phyloP scores from a whole-genome alignment of 1,140 invertebrate genomes.

The Venturia canescens region DNA sequence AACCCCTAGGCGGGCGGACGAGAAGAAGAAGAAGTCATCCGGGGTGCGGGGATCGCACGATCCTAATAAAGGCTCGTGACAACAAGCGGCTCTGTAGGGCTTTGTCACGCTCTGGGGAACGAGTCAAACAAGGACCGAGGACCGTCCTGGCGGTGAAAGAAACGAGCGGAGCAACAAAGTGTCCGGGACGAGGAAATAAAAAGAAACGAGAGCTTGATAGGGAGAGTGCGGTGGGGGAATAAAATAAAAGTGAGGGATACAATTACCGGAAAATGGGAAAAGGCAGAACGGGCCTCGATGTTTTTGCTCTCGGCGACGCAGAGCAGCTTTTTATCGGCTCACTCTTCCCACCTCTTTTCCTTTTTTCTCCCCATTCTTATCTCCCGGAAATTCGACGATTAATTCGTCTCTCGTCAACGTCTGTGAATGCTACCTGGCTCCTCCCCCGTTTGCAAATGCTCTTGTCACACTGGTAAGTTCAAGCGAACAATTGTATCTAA shows the following conservation, averaged over 20 bases:
- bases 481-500: too few relatives aligned
- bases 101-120: conserved; percentile 42
- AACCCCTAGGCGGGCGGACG: conserved; percentile 52
- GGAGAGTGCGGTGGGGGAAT: conserved; percentile 21
- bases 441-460: neutral
- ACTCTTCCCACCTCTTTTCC: conserved; percentile 32
- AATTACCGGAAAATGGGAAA: conserved; percentile 17
- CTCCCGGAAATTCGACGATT: conserved; percentile 6
- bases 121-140: conserved; percentile 50
- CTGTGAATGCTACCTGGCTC: neutral
- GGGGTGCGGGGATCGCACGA: conserved; percentile 34
- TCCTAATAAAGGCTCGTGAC: conserved; percentile 69
- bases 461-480: neutral
- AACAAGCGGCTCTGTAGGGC: conserved; percentile 55
- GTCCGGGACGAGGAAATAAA: conserved; percentile 40
- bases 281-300: conserved; percentile 54
- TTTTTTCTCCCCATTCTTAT: conserved; percentile 25
- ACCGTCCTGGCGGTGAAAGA: neutral
- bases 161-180: conserved; percentile 7
- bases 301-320: conserved; percentile 54
- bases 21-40: conserved; percentile 27
- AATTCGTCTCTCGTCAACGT: neutral
- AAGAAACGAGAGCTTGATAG: conserved; percentile 49
- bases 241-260: conserved; percentile 23
- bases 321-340: conserved; percentile 60